Base-by-base conservation (phyloP, 30 jellyfish, hydroid and myxozoan genomes). In the Pelagia noctiluca region DNA sequence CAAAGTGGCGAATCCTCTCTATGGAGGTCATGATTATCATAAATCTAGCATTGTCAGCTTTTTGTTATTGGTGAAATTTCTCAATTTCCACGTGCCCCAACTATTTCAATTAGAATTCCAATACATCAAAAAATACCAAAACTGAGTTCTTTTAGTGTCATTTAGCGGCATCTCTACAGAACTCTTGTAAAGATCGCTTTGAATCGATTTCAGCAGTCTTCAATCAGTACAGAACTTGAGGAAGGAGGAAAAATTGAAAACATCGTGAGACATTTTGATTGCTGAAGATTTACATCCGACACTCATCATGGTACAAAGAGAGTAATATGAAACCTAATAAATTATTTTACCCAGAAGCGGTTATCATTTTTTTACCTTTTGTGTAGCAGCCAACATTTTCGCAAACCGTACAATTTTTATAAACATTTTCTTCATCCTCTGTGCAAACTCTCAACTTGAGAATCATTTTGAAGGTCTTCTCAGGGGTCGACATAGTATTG, bases 381-480 rank as follows among this genome's bases (percentile, higher is more conserved):
- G 64, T 80, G 36, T 64, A 80, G 64, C 90, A 80, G n/a, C 83
- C 76, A 0, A 67, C 75, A 0, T 63, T 50, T 70, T 62, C 10
- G 34, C 90, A 80, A 3, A 80, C 57, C 1, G 90, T 78, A 47
- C 90, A 80, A 8, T 42, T 42, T 30, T 68, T 38, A 13, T 53
- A 62, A 0, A 70, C 83, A 42, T 35, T 71, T 68, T 64, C 83
- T 22, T 61, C 90, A 5, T 50, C 52, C 68, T 30, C 2, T 42
- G 90, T 31, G 32, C 90, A 80, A 36, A 80, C 90, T 34, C 50
- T 48, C 0, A 80, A 1, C 33, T 50, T 49, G 28, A 80, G 47
- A 16, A 16, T 80, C 90, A 80, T 49, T 3, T 80, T 65, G 54
- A 50, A 50, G 2, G 53, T 75, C 3, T 50, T 0, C 28, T 11